Base-by-base conservation (phyloP, 2,888 invertebrate genomes). In the Agrochola lota region DNA sequence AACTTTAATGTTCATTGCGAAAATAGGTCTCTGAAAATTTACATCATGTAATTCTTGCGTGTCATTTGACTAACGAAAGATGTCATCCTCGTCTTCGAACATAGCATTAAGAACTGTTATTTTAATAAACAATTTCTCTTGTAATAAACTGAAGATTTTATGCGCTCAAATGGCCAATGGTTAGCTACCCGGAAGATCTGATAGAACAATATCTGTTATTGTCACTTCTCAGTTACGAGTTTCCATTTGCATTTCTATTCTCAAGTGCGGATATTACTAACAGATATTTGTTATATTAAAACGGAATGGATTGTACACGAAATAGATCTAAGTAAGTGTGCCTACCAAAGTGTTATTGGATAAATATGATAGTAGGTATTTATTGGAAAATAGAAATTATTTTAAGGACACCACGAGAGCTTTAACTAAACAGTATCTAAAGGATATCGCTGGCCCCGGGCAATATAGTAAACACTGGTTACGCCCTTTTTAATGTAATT, bases 131-230 rank as follows among this genome's bases (percentile, higher is more conserved):
- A 43, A 72, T 68, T 62, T 75, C 35, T 52, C 46, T 71, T 35
- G 60, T 57, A 70, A 78, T 83, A 74, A 79, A 74, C 40, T 68
- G 20, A 11, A 67, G 62, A 75, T 69, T 83, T 83, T 75, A 84
- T 78, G 71, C n/a, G 9, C 72, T 55, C 57, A 12, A 72, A 70
- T 60, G 26, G 40, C 20, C 55, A 12, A 46, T 78, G 71, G 67
- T 71, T 49, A 66, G 69, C 55, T 62, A 72, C 86, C 55, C 74
- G 64, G 71, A 84, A 79, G n/a, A 64, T 71, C 26, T 12, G 64
- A 70, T 78, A 57, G 63, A 86, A 84, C 84, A 83, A 86, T 86
- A 79, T 79, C 86, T 57, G 79, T 86, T 86, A 79, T 84, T 86
- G 86, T 86, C 84, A 83, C 71, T 74, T 67, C 74, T 15, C 85